phyloP scores from a whole-genome alignment of 2,888 invertebrate genomes.

The Sarcophaga carnaria region DNA sequence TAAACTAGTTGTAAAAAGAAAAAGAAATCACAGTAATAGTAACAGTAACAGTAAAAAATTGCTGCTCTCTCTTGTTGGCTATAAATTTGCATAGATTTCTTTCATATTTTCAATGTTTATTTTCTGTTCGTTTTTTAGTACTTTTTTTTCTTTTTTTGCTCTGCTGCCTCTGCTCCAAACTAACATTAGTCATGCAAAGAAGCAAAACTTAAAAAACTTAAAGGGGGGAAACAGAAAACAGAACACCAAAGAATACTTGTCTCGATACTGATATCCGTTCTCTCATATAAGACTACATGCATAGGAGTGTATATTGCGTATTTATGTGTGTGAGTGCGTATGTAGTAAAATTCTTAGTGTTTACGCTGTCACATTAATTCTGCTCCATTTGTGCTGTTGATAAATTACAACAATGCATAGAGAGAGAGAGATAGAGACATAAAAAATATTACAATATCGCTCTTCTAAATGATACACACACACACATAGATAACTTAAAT shows the following conservation, averaged over 20 bases:
- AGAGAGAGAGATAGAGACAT: constrained; percentile 27
- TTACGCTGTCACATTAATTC: constrained; percentile 68
- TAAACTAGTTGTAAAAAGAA: not conserved
- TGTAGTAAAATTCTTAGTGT: constrained; percentile 50
- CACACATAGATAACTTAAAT: not conserved
- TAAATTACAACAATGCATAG: constrained; percentile 60
- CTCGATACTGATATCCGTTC: constrained; percentile 7
- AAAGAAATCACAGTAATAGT: not conserved
- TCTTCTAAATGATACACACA: not conserved
- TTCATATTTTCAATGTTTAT: constrained; percentile 46
- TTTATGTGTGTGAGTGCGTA: not conserved
- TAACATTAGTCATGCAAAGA: constrained; percentile 42
- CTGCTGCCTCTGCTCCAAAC: not conserved
- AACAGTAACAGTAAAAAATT: not conserved
- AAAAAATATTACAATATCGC: not conserved
- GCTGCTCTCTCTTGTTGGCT: not conserved
- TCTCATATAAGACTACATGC: not conserved
- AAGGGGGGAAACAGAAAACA: not conserved
- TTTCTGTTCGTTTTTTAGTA: constrained; percentile 11
- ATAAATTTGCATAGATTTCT: constrained; percentile 58
- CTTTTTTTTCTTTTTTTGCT: constrained; percentile 28
- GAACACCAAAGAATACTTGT: constrained; percentile 46
- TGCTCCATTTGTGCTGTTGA: constrained; percentile 68
- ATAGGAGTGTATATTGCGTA: too few relatives aligned
- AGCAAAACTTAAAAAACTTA: constrained; percentile 2